Evolutionary conservation across 2,888 invertebrate genomes (phyloP), one percentile per base, ranked within the genome.

Genomic region (Syrphus vitripennis): DNA sequence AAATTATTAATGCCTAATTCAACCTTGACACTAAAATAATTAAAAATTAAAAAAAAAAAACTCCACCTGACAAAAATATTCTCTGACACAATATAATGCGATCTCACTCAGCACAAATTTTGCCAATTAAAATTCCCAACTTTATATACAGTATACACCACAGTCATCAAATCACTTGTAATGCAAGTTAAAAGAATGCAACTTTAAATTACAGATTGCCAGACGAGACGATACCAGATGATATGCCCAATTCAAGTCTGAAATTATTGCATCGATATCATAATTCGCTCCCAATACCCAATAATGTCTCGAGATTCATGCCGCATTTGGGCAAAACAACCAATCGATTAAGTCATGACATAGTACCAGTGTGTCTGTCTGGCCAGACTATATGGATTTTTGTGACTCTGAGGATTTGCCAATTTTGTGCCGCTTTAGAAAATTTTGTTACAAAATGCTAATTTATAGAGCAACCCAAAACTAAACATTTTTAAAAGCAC

Each of bases 221-320:
- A 82, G 74, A 75, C 75, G 31, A 24, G 34, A n/a, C n/a, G n/a
- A n/a, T n/a, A n/a, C n/a, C n/a, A n/a, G 75, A 55, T 29, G 65
- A 71, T 84, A 84, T 84, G 65, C 61, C 76, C 70, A 76, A 71
- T 59, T 48, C 19, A 37, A 57, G 57, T 2, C 21, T 24, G 21
- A 74, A 70, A 79, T 57, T 29, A 70, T 75, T 31, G 59, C 79
- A 79, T 67, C 79, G 70, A 81, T 67, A 84, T 84, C 76, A 84
- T 84, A 81, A 72, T 21, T 76, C 84, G 84, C 84, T 81, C 84
- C 14, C 84, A 81, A 81, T 84, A 81, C 21, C 84, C 83, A n/a
- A 83, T 79, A 67, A 79, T 65, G 75, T 71, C 72, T 61, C 37
- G 42, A 53, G 34, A 61, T 31, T 63, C 63, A 50, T 19, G 19